phyloP scores from a whole-genome alignment of 2,797 vertebrate species.

The Mormyrops boulengeri region DNA sequence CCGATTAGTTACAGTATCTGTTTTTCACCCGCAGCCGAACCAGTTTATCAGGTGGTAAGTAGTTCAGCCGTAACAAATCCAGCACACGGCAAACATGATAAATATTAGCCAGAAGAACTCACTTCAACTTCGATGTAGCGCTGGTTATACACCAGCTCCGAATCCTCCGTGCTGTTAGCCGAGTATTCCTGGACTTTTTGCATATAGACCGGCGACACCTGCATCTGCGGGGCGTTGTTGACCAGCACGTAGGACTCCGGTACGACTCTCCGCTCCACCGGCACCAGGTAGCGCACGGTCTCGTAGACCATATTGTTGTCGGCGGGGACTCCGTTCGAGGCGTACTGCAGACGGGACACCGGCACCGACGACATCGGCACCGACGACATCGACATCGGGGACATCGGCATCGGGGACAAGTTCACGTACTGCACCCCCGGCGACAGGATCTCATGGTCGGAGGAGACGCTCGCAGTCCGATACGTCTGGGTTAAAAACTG shows the following conservation, averaged over 20 bases:
- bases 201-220: conserved; percentile 50
- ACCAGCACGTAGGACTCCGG: conserved; percentile 40
- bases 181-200: conserved; percentile 40
- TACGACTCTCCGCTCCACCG: conserved; percentile 44
- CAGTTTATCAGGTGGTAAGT: background rate
- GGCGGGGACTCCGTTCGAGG: conserved; percentile 26
- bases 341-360: conserved; percentile 35
- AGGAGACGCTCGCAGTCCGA: conserved; percentile 39
- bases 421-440: background rate
- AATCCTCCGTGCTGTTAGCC: conserved; percentile 46
- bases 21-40: background rate
- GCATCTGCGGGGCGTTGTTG: conserved; percentile 32
- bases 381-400: no score
- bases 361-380: background rate
- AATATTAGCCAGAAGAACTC: background rate
- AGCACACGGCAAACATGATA: background rate
- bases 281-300: conserved; percentile 62
- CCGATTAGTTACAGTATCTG: background rate
- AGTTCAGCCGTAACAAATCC: background rate
- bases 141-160: conserved; percentile 33
- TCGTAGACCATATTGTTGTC: conserved; percentile 38
- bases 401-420: conserved; percentile 4
- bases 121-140: conserved; percentile 14
- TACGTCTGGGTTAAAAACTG: conserved; percentile 32
- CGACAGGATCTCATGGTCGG: conserved; percentile 34